A percentile compares a stretch with the other conserved stretches of the same genome.
phyloP scores from a whole-genome alignment of 2,888 invertebrate species.

The Hemicrepidius hirtus region DNA sequence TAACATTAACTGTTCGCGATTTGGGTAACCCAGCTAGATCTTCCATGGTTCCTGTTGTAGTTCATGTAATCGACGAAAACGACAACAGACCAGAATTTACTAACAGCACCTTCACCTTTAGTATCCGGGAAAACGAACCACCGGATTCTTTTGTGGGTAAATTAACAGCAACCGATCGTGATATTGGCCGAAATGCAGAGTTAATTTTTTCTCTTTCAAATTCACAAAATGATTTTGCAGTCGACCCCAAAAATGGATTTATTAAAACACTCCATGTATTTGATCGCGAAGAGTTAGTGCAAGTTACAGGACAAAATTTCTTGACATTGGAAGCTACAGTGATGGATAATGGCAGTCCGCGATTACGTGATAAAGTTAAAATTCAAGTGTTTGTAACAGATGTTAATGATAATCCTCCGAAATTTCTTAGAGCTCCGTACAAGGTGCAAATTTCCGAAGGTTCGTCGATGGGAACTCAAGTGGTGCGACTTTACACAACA shows the following conservation, averaged over 20 bases:
- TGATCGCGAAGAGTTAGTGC: slow-evolving; percentile 91
- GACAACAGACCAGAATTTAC: slow-evolving; percentile 96
- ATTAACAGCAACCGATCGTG: slow-evolving; percentile 90
- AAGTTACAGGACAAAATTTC: slow-evolving; percentile 84
- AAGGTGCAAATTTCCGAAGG: slow-evolving; percentile 94
- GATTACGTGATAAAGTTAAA: slow-evolving; percentile 89
- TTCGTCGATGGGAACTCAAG: slow-evolving; percentile 85
- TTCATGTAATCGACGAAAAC: slow-evolving; percentile 96
- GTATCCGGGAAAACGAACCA: slow-evolving; percentile 90
- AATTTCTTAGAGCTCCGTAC: slow-evolving; percentile 89
- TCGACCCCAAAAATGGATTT: slow-evolving; percentile 93
- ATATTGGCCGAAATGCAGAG: slow-evolving; percentile 94
- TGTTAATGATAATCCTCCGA: slow-evolving; percentile 93
- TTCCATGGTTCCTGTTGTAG: slow-evolving; percentile 92
- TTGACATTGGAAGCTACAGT: slow-evolving; percentile 91
- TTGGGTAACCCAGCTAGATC: slow-evolving; percentile 85
- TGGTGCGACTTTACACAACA: slow-evolving; percentile 89
- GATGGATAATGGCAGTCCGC: slow-evolving; percentile 86
- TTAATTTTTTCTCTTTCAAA: slow-evolving; percentile 86
- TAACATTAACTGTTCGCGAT: slow-evolving; percentile 90
- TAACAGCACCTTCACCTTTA: slow-evolving; percentile 92
- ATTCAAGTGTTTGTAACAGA: slow-evolving; percentile 91
- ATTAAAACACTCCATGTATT: slow-evolving; percentile 90
- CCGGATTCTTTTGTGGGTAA: slow-evolving; percentile 94
- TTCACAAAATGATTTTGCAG: slow-evolving; percentile 86